Evolutionary conservation across 1,140 invertebrate species (phyloP).

Genomic region (Nephila pilipes): DNA sequence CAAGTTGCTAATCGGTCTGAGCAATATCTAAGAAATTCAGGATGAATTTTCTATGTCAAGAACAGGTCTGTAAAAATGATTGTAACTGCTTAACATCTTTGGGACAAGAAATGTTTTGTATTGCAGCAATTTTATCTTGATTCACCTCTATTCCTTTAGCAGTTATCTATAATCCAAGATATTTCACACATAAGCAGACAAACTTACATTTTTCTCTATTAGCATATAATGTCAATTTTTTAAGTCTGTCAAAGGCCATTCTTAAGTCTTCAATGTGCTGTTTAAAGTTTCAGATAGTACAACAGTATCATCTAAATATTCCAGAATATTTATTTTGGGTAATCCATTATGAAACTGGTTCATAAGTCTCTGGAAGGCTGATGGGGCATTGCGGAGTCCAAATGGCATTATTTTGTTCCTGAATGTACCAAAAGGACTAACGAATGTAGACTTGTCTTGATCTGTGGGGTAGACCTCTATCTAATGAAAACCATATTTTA

Average conservation of each 20-base stretch:
- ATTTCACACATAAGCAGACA: neutral
- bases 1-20: conserved; percentile 8
- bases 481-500: neutral
- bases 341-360: neutral
- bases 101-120: neutral
- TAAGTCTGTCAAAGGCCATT: neutral
- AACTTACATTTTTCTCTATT: neutral
- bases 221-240: neutral
- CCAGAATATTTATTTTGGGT: neutral
- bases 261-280: neutral
- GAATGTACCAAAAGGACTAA: neutral
- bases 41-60: neutral
- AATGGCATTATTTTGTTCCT: neutral
- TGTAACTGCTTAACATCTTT: neutral
- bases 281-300: neutral
- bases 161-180: neutral
- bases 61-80: neutral
- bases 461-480: neutral
- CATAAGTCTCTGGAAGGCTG: neutral
- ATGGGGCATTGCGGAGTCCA: neutral
- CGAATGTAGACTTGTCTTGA: neutral
- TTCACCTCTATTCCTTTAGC: neutral
- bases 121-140: neutral
- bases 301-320: conserved; percentile 7
- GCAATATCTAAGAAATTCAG: neutral